phyloP scores from a whole-genome alignment of 2,888 invertebrate species.

The Hymenopus coronatus region DNA sequence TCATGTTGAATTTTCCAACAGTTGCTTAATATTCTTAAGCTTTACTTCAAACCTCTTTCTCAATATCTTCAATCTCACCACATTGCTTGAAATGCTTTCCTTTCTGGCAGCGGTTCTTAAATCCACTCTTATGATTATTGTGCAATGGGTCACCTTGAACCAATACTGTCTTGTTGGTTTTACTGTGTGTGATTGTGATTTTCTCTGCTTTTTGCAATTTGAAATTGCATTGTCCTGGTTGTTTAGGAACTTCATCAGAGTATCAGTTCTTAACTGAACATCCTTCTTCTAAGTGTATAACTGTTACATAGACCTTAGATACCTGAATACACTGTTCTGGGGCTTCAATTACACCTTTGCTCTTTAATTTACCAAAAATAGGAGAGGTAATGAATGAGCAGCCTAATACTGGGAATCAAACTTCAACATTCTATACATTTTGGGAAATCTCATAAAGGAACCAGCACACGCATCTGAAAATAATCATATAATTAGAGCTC shows the following conservation, averaged over 20 bases:
- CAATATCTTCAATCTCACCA: neutral
- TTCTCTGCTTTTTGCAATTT: neutral
- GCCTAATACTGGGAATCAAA: no score
- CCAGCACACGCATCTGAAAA: no score
- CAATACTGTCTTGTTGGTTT: slow-evolving; percentile 1
- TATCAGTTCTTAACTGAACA: neutral
- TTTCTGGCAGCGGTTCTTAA: neutral
- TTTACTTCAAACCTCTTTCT: neutral
- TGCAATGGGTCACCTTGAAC: neutral
- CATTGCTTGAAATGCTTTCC: neutral
- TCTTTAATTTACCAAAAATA: no score
- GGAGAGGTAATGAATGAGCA: no score
- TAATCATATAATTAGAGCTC: no score
- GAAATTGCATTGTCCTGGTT: neutral
- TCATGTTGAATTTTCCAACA: no score
- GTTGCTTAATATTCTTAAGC: no score
- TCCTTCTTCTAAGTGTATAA: neutral
- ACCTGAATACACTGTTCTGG: neutral
- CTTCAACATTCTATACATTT: no score
- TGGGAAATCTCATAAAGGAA: no score
- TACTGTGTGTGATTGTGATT: neutral
- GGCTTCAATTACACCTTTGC: neutral
- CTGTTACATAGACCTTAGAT: neutral
- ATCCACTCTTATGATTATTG: neutral
- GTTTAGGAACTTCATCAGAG: neutral